These are phyloP conservation scores for Drosophila prosaltans DNA, from an alignment of 1,140 invertebrate genomes.

Conservation along the genomic window DNA sequence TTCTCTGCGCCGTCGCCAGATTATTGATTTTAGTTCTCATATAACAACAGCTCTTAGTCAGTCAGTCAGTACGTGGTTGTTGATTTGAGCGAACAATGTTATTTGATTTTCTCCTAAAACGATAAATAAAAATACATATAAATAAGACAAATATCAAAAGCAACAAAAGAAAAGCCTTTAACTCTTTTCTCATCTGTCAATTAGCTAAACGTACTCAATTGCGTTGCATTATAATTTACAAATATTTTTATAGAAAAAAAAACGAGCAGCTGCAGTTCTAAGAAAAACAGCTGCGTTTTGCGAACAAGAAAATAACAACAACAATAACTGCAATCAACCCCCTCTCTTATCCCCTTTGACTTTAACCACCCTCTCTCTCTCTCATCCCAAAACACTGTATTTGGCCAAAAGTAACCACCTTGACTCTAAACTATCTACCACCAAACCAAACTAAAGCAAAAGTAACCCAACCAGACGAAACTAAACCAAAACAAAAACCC, in stretches of 20 bases:
- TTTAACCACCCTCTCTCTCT: conserved; percentile 15
- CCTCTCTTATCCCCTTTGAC: conserved; percentile 6
- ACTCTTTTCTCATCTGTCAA: conserved; percentile 10
- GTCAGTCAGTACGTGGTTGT: conserved; percentile 63
- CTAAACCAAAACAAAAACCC: conserved; percentile 62
- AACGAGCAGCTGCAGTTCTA: conserved; percentile 46
- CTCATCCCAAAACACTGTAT: conserved; percentile 19
- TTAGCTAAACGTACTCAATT: conserved; percentile 11
- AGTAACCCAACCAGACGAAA: background rate
- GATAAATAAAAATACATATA: conserved; percentile 57
- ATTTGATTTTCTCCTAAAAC: conserved; percentile 53
- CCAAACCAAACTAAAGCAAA: conserved; percentile 26
- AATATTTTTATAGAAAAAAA: conserved; percentile 42
- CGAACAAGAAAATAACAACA: conserved; percentile 60
- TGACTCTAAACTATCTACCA: conserved; percentile 47
- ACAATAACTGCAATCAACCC: conserved; percentile 61
- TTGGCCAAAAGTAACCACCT: conserved; percentile 49
- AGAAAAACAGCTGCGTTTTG: conserved; percentile 63
- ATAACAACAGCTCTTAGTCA: conserved; percentile 25
- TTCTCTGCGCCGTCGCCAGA: conserved; percentile 63
- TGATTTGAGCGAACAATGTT: conserved; percentile 66
- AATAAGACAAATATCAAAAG: conserved; percentile 35
- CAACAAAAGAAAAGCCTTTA: background rate
- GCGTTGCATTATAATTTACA: conserved; percentile 34
- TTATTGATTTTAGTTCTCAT: conserved; percentile 65